Evolutionary conservation across 2,888 invertebrate genomes (phyloP).

Genomic region (Platycnemis pennipes): DNA sequence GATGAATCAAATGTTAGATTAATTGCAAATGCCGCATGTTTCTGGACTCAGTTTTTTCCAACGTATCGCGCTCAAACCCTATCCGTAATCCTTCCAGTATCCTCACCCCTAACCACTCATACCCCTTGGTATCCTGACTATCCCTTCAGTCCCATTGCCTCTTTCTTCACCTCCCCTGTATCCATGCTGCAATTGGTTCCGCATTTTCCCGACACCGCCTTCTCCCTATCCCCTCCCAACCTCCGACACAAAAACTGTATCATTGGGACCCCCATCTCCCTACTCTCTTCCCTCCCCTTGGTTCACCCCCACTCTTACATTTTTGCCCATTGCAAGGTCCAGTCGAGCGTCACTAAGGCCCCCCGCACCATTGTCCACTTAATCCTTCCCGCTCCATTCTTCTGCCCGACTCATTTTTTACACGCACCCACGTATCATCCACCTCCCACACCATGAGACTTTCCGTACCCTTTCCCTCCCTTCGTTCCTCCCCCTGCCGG

Average conservation of each 20-base stretch:
- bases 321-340: conserved; percentile 44
- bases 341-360: conserved; percentile 18
- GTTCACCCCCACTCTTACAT: background rate
- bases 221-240: background rate
- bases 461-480: background rate
- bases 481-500: background rate
- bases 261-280: background rate
- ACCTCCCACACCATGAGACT: background rate
- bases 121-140: background rate
- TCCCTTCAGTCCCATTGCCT: background rate
- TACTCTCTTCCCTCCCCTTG: background rate
- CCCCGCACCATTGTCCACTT: conserved; percentile 47
- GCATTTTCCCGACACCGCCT: background rate
- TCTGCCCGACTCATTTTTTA: background rate
- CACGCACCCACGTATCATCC: background rate
- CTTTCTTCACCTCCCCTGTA: background rate
- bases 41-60: no score
- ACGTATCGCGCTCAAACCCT: background rate
- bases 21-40: no score
- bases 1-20: no score
- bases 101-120: background rate
- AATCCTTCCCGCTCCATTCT: conserved; percentile 55
- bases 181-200: background rate
- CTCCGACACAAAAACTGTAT: conserved; percentile 20
- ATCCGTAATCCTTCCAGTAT: background rate